A percentile compares a stretch with the other conserved stretches of the same genome.
Evolutionary conservation across 1,140 invertebrate species (phyloP).

Genomic region (Wiebesia pumilae): DNA sequence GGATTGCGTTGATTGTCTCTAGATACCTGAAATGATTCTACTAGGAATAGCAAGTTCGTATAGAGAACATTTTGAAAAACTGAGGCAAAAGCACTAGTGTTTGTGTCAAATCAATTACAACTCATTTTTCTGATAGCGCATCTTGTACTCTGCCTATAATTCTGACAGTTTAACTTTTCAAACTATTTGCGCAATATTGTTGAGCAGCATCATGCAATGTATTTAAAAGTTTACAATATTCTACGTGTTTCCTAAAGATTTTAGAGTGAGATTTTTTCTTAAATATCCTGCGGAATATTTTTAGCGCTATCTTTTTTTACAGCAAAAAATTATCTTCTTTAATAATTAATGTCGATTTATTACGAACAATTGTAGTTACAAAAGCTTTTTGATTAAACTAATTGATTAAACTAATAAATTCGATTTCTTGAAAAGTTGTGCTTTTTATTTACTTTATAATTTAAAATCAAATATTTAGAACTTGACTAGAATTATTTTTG

Average conservation of each 20-base stretch:
- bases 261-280: neutral
- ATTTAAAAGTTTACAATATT: neutral
- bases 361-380: neutral
- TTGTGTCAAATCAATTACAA: conserved; percentile 16
- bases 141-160: neutral
- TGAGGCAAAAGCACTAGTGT: neutral
- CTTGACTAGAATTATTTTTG: neutral
- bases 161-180: neutral
- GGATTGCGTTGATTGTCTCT: conserved; percentile 1
- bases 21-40: neutral
- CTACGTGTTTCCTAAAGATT: neutral
- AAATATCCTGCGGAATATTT: neutral
- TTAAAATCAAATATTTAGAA: neutral
- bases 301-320: neutral
- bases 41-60: neutral
- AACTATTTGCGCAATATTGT: neutral
- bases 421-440: neutral
- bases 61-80: neutral
- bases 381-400: neutral
- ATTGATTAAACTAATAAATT: neutral
- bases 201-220: neutral
- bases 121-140: neutral
- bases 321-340: neutral
- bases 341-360: neutral
- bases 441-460: neutral